Base-by-base conservation (phyloP, 2,797 vertebrate genomes). In the Nothura maculosa region DNA sequence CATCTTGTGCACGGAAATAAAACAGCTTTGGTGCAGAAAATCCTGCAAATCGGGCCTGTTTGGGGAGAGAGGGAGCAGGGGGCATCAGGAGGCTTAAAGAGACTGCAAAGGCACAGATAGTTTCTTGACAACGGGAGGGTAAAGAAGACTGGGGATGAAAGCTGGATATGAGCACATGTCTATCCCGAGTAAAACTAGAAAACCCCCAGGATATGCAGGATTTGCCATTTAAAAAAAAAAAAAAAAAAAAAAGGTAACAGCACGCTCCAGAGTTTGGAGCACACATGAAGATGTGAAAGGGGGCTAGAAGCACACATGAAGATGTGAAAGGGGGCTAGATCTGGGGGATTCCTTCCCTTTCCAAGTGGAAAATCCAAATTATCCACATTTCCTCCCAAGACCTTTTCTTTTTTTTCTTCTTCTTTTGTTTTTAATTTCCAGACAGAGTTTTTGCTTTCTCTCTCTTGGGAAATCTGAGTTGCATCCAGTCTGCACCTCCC, bases 401-500 rank as follows among this genome's bases (percentile, higher is more conserved):
- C 1, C 62, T 63, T 68, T 87, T 81, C 77, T 48, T 10, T 48
- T 12, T 48, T 48, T 47, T 48, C 22, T 48, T n/a, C n/a, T n/a
- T n/a, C n/a, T 47, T 47, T 47, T 45, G 19, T 43, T 43, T 21
- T 10, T 9, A 22, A n/a, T 68, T 93, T 82, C 34, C 50, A 85
- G 22, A 27, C 4, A 90, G 79, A 61, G 81, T 92, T 73, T 78
- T 92, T 73, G 76, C 43, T 91, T 84, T 60, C 47, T 82, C 85
- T 83, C 32, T 47, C 16, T 30, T 78, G 69, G 6, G 43, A 93
- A 70, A 76, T 30, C n/a, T 19, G 38, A 81, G 28, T 34, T 91
- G 79, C 72, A 91, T 70, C 55, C 90, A 90, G 83, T 78, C 74
- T 85, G 74, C 60, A 80, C 81, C 85, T 94, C 90, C 81, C 47